Evolutionary conservation across 2,888 invertebrate genomes (phyloP).

Genomic region (Acanthococcus lagerstroemiae): DNA sequence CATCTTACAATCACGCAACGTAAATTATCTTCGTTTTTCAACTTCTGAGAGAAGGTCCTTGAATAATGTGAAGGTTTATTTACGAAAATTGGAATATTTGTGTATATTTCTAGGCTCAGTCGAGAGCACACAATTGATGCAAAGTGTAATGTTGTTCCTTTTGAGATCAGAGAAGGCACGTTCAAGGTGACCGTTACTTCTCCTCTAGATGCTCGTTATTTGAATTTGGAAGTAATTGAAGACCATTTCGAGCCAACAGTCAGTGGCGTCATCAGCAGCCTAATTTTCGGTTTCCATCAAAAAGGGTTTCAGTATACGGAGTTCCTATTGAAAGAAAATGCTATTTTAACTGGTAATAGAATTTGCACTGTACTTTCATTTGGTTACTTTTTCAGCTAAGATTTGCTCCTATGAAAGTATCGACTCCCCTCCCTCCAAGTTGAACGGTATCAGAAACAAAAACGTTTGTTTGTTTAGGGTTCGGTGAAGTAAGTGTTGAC

Average conservation of each 20-base stretch:
- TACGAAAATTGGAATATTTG: not conserved
- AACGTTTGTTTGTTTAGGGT: constrained; percentile 44
- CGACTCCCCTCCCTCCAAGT: no score
- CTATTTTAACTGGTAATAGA: constrained; percentile 59
- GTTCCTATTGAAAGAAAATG: constrained; percentile 71
- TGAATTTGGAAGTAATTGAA: constrained; percentile 71
- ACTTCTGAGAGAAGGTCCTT: no score
- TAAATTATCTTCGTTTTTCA: not conserved
- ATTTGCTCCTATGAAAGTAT: no score
- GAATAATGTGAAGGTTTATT: no score
- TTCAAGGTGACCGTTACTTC: constrained; percentile 63
- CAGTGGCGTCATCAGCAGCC: constrained; percentile 67
- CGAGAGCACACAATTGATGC: constrained; percentile 68
- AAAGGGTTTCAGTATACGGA: constrained; percentile 79
- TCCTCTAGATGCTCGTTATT: constrained; percentile 59
- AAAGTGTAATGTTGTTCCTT: constrained; percentile 69
- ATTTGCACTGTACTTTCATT: no score
- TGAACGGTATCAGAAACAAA: no score
- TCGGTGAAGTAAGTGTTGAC: constrained; percentile 64
- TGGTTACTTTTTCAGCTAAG: no score
- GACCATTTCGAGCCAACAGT: constrained; percentile 71
- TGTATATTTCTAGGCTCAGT: constrained; percentile 49
- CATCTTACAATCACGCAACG: no score
- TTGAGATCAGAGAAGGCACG: constrained; percentile 54
- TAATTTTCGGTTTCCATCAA: constrained; percentile 54